Evolutionary conservation across 2,888 invertebrate species (phyloP), one percentile per base, ranked within the genome.

Genomic region (Clanis bilineata): DNA sequence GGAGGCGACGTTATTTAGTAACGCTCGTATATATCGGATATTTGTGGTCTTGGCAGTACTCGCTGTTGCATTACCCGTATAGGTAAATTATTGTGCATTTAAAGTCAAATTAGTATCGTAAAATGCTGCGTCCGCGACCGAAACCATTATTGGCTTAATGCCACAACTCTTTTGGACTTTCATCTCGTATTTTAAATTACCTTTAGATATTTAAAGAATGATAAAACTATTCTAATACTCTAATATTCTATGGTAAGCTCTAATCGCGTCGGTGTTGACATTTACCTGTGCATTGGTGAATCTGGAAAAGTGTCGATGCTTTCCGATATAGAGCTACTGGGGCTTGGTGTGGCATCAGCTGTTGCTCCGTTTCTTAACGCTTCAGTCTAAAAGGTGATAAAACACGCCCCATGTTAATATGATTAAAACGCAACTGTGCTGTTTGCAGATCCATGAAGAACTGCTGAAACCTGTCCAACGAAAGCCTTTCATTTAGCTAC

Each of bases 291-390:
- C 76, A 96, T 93, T 21, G 97, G 97, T 67, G 98, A 97, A 77
- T 97, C 97, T 54, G 97, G 97, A 85, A 97, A 98, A 78, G 96
- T 94, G 89, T 98, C 98, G 73, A 97, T 93, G 70, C 97, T 96
- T 91, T 98, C 98, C 70, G 97, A 97, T 60, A 98, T 94, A 69
- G 97, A 97, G 79, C 97, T 97, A 85, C 97, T 96, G 6, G 98
- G 98, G 82, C 97, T 97, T 47, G 97, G 96, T 0, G 97, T 96
- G 41, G 96, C 94, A 83, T 97, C 97, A 55, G 95, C 88, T 88
- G 93, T 81, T 70, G 94, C 82, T 78, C 95, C 93, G 86, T 94
- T 91, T 84, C 95, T 82, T 72, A 93, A 71, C 18, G 89, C 84
- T 72, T 93, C 93, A 61, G 93, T 88, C 93, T 93, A 81, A 62